Evolutionary conservation across 1,140 invertebrate genomes (phyloP), one percentile per base, ranked within the genome.

Genomic region (Macrotrachela quadricornifera): DNA sequence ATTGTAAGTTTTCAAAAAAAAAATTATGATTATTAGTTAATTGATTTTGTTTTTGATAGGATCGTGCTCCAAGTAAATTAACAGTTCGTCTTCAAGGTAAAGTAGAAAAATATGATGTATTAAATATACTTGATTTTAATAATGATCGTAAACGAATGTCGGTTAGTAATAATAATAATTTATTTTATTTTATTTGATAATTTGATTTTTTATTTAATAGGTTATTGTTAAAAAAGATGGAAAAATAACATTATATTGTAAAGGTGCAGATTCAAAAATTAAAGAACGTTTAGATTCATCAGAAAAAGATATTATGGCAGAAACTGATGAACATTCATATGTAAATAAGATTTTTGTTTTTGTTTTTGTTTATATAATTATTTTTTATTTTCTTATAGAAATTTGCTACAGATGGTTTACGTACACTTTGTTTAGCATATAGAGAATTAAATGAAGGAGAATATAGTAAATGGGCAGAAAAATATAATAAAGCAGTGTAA

Each of bases 101-200:
- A 43, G 57, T 61, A 62, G 83, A 92, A 75, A 78, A 83, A 10
- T 87, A 94, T 69, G 88, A 97, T 66, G 74, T 97, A 46, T 74
- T 97, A 46, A 87, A 86, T 70, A 96, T 97, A 68, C 76, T 99
- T 55, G 92, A 99, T 74, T 99, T 99, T 68, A 94, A 97, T 74
- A 97, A 97, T 73, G 82, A 92, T 58, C 75, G 92, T 55, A 97
- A 97, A 75, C 75, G 92, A 69, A 97, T 99, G 92, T 96, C 91
- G 49, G 91, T 96, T 16, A 78, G 95, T 16, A 73, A 94, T 1
- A 74, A 77, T 46, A 77, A 82, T 70, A 79, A 79, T 6, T 62
- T 70, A 10, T 78, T 76, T 2, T 72, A 30, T 2, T 30, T 30
- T 30, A 4, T 30, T 4, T 30, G 21, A 30, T 30, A 4, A 30